Evolutionary conservation across 2,888 invertebrate genomes (phyloP).

Genomic region (Microplitis deprimator): DNA sequence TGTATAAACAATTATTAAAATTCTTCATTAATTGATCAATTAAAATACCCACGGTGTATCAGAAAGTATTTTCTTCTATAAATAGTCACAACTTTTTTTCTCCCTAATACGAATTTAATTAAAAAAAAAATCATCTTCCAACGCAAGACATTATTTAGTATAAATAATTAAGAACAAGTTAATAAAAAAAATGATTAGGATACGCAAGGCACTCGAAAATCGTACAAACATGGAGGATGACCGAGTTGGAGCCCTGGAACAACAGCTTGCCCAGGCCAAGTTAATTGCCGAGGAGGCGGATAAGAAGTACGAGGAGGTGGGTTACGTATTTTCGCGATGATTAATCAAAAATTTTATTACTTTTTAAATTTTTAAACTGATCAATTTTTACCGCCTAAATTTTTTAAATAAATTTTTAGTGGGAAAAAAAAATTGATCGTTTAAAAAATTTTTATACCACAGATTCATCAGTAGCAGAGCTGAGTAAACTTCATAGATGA

Average conservation of each 20-base stretch:
- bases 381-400: background rate
- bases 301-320: constrained; percentile 99
- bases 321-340: constrained; percentile 51
- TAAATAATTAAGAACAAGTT: constrained; percentile 45
- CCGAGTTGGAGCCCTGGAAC: constrained; percentile 96
- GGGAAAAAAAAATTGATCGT: background rate
- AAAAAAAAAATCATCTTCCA: constrained; percentile 48
- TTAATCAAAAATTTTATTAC: constrained; percentile 3
- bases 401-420: background rate
- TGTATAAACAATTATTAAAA: constrained; percentile 23
- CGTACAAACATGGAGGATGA: constrained; percentile 99
- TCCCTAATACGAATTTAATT: background rate
- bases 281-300: constrained; percentile 99
- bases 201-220: constrained; percentile 98
- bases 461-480: constrained; percentile 36
- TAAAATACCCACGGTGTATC: constrained; percentile 23
- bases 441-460: background rate
- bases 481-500: constrained; percentile 12
- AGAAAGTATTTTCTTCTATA: constrained; percentile 8
- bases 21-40: constrained; percentile 38
- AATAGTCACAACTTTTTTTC: background rate
- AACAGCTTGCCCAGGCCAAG: constrained; percentile 98
- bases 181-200: constrained; percentile 75
- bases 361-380: background rate
- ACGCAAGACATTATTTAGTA: constrained; percentile 51